Conservation (phyloP, 2,113 vertebrate genomes). For the Symphodus melops region DNA sequence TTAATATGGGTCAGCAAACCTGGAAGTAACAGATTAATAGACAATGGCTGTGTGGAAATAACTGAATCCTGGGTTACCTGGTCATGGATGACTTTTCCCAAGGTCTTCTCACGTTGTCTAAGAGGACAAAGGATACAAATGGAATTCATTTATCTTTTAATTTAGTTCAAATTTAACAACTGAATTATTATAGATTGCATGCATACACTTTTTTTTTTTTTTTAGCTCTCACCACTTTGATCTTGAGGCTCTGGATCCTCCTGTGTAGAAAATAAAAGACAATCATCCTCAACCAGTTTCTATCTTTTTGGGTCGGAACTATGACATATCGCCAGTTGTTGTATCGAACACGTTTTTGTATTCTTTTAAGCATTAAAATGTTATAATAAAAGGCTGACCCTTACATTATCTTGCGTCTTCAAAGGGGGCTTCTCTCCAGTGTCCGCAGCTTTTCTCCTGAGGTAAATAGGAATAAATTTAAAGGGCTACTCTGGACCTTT, state of each 20-base stretch:
- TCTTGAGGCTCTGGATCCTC: slow-evolving; percentile 85
- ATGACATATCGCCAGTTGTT: no score
- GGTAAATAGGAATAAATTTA: slow-evolving; percentile 1
- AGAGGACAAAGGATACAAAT: slow-evolving; percentile 27
- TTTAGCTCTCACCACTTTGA: slow-evolving; percentile 77
- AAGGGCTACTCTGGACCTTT: background rate
- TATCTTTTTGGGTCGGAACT: background rate
- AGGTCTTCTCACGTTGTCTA: slow-evolving; percentile 87
- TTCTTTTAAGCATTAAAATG: background rate
- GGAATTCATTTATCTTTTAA: background rate
- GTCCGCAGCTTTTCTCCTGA: slow-evolving; percentile 89
- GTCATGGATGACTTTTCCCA: slow-evolving; percentile 90
- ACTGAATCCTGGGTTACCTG: slow-evolving; percentile 77
- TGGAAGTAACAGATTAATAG: background rate
- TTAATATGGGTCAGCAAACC: slow-evolving; percentile 29
- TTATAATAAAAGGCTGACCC: slow-evolving; percentile 29
- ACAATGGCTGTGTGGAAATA: background rate
- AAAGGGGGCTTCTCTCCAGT: slow-evolving; percentile 83
- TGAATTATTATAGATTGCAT: slow-evolving; percentile 17
- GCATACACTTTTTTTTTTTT: no score
- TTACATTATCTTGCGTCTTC: slow-evolving; percentile 86
- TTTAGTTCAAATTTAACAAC: background rate
- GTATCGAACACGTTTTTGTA: background rate
- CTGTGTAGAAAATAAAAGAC: slow-evolving; percentile 67
- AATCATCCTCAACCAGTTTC: slow-evolving; percentile 36